Base-by-base conservation (phyloP, 2,888 invertebrate genomes). In the Leucoma salicis region DNA sequence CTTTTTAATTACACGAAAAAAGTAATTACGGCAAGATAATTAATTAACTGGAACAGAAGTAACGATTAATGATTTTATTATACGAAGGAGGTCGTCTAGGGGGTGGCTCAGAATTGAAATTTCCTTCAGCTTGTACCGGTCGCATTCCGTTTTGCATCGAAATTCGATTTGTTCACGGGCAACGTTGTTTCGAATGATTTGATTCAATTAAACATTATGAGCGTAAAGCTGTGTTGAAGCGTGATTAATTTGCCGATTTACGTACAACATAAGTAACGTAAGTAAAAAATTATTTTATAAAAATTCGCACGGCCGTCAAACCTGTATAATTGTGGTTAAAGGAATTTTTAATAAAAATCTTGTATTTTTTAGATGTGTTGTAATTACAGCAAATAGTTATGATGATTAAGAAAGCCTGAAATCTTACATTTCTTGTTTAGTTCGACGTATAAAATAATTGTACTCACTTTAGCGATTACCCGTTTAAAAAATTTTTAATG, bases 41-140 rank as follows among this genome's bases (percentile, higher is more conserved):
- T 88, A 89, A 89, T 89, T 89, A 89, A 89, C 87, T 88, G 87
- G 84, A 88, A 88, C 88, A 87, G 88, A 88, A 89, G 88, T 88
- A 87, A 88, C 88, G 86, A 88, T 89, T 88, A 89, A 89, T 89
- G 89, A 88, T 89, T 89, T 88, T 89, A 89, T 88, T 89, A 88
- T 88, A 87, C 88, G 84, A 79, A 81, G 79, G 82, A 86, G 86
- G 84, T 81, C 78, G 82, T 73, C 64, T 45, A 65, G 78, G 80
- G 80, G 74, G 68, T 75, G 74, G 61, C 53, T 70, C 66, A 61
- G 70, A 77, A 82, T 82, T 82, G 82, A 84, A 85, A 84, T 82
- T 84, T 83, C 77, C 78, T 79, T 74, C 66, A 70, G 68, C 66
- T 65, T 66, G 68, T 57, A 60, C 63, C 61, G 62, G 67, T 70